Evolutionary conservation across 2,888 invertebrate genomes (phyloP).

Genomic region (Peribatodes rhomboidaria): DNA sequence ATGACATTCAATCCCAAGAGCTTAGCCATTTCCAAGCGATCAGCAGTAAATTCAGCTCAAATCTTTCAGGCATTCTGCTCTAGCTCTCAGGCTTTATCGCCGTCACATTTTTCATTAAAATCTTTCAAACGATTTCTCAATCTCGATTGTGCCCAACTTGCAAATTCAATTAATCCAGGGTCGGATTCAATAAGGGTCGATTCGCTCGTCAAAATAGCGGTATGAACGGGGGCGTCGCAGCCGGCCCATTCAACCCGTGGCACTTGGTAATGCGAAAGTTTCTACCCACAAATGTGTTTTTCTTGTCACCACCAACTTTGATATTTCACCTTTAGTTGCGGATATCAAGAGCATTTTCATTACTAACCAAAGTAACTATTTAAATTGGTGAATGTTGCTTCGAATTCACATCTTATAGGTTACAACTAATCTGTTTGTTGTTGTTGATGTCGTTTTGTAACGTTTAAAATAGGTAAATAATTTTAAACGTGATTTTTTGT

Average conservation of each 20-base stretch:
- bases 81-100: slow-evolving; percentile 28
- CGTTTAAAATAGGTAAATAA: too few species aligned
- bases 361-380: not conserved
- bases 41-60: slow-evolving; percentile 27
- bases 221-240: slow-evolving; percentile 60
- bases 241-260: slow-evolving; percentile 55
- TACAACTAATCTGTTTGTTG: too few species aligned
- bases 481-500: too few species aligned
- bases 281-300: slow-evolving; percentile 73
- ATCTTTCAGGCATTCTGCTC: slow-evolving; percentile 7
- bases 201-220: slow-evolving; percentile 60
- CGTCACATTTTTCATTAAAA: slow-evolving; percentile 47
- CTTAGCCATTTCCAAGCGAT: slow-evolving; percentile 21
- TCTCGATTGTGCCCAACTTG: slow-evolving; percentile 59
- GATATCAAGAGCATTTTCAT: slow-evolving; percentile 1
- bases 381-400: not conserved
- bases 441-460: too few species aligned
- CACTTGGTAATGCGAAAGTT: slow-evolving; percentile 62
- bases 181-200: slow-evolving; percentile 62
- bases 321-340: slow-evolving; percentile 60
- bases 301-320: slow-evolving; percentile 69
- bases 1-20: slow-evolving; percentile 12
- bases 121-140: slow-evolving; percentile 53
- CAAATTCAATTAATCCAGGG: slow-evolving; percentile 72
- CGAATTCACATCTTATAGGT: not conserved